Conservation (phyloP, 2,797 vertebrate species). For the Micromesistius poutassou region DNA sequence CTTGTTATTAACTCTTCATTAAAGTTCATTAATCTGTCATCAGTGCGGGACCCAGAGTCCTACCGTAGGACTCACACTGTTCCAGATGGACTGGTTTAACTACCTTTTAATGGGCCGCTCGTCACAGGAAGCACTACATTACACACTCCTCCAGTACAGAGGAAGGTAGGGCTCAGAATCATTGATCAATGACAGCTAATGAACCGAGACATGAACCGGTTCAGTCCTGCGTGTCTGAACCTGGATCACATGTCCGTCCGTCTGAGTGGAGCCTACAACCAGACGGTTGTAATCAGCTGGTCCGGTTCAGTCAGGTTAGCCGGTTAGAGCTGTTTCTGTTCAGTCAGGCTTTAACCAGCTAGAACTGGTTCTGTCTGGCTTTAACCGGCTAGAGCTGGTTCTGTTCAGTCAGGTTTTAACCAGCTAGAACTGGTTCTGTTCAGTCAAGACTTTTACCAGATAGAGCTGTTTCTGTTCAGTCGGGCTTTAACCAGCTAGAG, state of each 20-base stretch:
- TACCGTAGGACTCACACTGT: not conserved
- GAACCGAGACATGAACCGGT: conserved; percentile 30
- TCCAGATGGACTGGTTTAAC: not conserved
- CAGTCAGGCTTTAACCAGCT: too few species aligned
- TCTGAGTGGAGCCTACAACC: not conserved
- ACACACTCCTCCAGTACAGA: not conserved
- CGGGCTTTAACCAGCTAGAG: too few species aligned
- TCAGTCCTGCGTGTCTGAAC: not conserved
- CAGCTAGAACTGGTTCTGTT: too few species aligned
- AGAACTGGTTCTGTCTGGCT: too few species aligned
- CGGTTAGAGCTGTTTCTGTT: not conserved
- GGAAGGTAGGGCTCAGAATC: not conserved
- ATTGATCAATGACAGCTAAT: conserved; percentile 24
- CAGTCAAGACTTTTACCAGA: too few species aligned
- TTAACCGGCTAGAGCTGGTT: too few species aligned
- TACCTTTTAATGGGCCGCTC: not conserved
- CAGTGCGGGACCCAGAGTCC: not conserved
- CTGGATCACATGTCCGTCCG: not conserved
- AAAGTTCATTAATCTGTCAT: not conserved
- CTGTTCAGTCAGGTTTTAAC: too few species aligned
- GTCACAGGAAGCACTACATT: not conserved
- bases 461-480: too few species aligned
- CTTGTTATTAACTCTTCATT: too few species aligned
- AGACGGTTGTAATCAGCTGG: not conserved
- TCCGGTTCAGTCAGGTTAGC: not conserved